Evolutionary conservation across 2,113 vertebrate species (phyloP), one percentile per base, ranked within the genome.

Genomic region (Tenebrosternarchus preto): DNA sequence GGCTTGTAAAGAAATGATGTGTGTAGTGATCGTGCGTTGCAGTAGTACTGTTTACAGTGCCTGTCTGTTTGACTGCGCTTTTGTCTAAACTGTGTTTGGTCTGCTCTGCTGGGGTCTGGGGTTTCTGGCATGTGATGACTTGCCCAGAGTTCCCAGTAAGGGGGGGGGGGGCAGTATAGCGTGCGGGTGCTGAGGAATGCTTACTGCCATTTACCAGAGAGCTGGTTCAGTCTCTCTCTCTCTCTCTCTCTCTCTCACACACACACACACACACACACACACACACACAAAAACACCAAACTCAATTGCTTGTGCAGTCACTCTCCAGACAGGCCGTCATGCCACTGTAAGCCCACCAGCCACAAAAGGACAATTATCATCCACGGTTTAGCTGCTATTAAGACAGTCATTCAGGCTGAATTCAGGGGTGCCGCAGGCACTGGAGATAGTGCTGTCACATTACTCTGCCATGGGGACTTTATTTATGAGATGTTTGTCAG

Each of bases 41-140:
- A 73, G 53, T 15, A 22, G 25, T 57, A 19, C 5, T 57, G 43
- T 43, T 31, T 70, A 25, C 77, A 50, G 55, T 7, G 19, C 22
- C 25, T 16, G 25, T 22, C 24, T 55, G 3, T 63, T 63, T 24
- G 9, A 61, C 77, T 61, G 31, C 11, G 33, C 8, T 68, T n/a
- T 29, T 39, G 15, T 68, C 64, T 36, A 39, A 68, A 68, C 20
- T 74, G 8, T 72, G 68, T 76, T 70, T 71, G 24, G 36, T 81
- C 64, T 80, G 46, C 24, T 80, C 55, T 80, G 61, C 31, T 71
- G 50, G 39, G 39, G 39, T 43, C 11, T 43, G 39, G 39, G 39
- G 74, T n/a, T 19, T 22, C 73, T 67, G 33, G 55, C 83, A 70
- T 74, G 83, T 77, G 25, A 5, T 63, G 63, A 71, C 79, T 60